Evolutionary conservation across 2,888 invertebrate genomes (phyloP), one percentile per base, ranked within the genome.

Genomic region (Ennomos erosarius): DNA sequence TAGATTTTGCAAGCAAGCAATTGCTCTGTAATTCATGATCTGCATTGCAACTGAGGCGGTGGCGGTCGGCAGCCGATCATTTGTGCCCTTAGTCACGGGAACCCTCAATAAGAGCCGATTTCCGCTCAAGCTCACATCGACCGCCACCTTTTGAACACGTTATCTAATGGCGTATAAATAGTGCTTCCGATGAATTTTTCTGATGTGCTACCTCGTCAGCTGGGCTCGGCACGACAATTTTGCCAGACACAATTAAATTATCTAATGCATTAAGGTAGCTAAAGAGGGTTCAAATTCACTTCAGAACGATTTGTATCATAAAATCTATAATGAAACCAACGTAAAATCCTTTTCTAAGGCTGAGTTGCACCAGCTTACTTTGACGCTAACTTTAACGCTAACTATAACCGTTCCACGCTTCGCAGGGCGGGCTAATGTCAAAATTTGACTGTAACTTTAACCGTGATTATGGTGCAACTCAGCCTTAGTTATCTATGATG

Each of bases 1-100:
- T 84, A 77, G 82, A 87, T 88, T 89, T 82, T 85, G 88, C 87
- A 87, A 87, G 85, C 83, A 74, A 85, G 88, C 85, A 82, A 82
- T 82, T 73, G 76, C 74, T 81, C 75, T 73, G 84, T 85, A 85
- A 88, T 88, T 90, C 87, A 88, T 88, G 85, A 85, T 82, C 81
- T 79, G 79, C 77, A 82, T 75, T 81, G 79, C 80, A 85, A 79
- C 79, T 68, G 74, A 71, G 56, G 59, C 56, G 65, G 70, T 65
- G 68, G 37, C 50, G 55, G 52, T 53, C 48, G 57, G 67, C 68
- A 70, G 67, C 74, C 75, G 81, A 84, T 86, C 84, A 86, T 88
- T 89, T 84, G 80, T 76, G 74, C 73, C 75, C 78, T 79, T 86
- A 85, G 88, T 89, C 88, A 85, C 79, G 71, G 78, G 75, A 79